These are phyloP conservation scores for Drosophila rufa DNA, from an alignment of 1,140 invertebrate genomes.

Conservation along the genomic window DNA sequence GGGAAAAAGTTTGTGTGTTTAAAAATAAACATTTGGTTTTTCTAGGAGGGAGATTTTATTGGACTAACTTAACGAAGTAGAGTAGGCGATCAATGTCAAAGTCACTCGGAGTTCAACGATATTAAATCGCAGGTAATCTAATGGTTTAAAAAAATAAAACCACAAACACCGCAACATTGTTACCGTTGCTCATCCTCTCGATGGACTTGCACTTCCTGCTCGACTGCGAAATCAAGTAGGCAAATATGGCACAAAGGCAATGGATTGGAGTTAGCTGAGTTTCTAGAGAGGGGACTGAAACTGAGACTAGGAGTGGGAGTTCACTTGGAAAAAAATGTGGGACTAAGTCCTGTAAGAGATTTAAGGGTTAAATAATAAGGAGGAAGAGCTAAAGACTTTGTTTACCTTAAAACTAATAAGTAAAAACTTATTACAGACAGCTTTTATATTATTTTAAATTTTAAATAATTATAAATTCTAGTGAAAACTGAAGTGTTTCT, in stretches of 20 bases:
- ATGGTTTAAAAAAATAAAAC: constrained; percentile 2
- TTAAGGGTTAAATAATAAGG: not conserved
- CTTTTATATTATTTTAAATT: no score
- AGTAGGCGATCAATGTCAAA: constrained; percentile 36
- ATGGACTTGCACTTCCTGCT: constrained; percentile 42
- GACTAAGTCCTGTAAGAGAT: not conserved
- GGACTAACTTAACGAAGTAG: not conserved
- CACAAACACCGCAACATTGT: constrained; percentile 27
- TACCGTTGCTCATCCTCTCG: constrained; percentile 34
- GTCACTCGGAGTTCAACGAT: constrained; percentile 44
- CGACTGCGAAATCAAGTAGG: constrained; percentile 24
- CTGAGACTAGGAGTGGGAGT: not conserved
- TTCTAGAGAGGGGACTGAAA: constrained; percentile 9
- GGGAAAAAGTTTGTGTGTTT: constrained; percentile 47
- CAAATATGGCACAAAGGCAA: constrained; percentile 31
- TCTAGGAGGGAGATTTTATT: constrained; percentile 7
- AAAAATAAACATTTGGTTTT: constrained; percentile 68
- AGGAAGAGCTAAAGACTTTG: no score
- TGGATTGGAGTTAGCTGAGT: constrained; percentile 5
- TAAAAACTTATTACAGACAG: no score
- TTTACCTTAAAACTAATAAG: not conserved
- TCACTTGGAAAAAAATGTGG: not conserved
- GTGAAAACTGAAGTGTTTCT: no score
- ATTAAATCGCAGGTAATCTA: constrained; percentile 19
- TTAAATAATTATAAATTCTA: no score